Base-by-base conservation (phyloP, 1,140 invertebrate species). In the Drosophila santomea region DNA sequence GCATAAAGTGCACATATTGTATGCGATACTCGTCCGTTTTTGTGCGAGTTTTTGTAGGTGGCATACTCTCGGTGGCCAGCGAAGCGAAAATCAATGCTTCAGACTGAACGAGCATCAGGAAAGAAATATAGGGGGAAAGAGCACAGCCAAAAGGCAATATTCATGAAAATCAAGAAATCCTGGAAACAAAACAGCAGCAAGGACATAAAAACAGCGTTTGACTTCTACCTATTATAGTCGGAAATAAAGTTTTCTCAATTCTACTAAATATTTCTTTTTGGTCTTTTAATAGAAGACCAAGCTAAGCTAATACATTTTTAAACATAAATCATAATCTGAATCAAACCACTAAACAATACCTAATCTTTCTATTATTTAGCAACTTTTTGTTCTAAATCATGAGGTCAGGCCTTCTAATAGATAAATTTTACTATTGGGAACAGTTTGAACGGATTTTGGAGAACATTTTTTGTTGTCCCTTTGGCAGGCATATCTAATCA, bases 1-100 rank as follows among this genome's bases (percentile, higher is more conserved):
- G 80, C 77, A 84, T 84, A 84, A 84, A 84, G 74, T 84, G 81
- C 81, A 85, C 81, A 85, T 84, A 85, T 85, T 81, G 79, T 83
- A 69, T 68, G 68, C 74, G 63, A 74, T 44, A 57, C 44, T 45
- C 76, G 56, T 76, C 36, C 17, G 35, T 20, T 61, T 32, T 17
- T 17, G 36, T 50, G 23, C 15, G 4, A 17, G 43, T 23, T 45
- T 20, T 20, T 17, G 41, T 45, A 28, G 20, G 44, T 50, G 63
- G 63, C 58, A 48, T 36, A 47, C 32, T 60, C 56, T 44, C 14
- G 23, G n/a, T 32, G 56, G 39, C 51, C 64, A 48, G 44, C 28
- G 44, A 23, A 59, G 51, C 62, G 67, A 88, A 86, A 86, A 88
- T 89, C 83, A 83, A 86, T 86, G 86, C 41, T 59, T 20, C 52